These are phyloP conservation scores for Pyxicephalus adspersus DNA, from an alignment of 2,113 vertebrate genomes.

Conservation along the genomic window DNA sequence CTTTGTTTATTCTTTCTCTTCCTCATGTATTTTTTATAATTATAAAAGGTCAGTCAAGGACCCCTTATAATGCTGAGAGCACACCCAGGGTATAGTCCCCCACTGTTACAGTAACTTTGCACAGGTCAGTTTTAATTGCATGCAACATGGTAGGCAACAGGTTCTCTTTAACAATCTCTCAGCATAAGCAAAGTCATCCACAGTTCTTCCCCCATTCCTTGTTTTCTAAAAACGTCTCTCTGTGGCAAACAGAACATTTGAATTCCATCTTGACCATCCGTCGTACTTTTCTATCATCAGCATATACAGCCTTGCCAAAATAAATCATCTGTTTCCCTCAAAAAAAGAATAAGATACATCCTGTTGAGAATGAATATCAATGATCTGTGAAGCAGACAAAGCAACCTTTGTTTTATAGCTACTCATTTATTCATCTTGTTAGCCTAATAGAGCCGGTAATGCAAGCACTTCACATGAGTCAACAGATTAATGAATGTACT, in stretches of 20 bases:
- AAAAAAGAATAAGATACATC: conserved; percentile 23
- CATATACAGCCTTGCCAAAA: conserved; percentile 21
- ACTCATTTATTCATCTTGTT: conserved; percentile 11
- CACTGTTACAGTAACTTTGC: too few relatives aligned
- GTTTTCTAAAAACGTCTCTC: background rate
- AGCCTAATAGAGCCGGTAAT: background rate
- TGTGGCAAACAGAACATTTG: background rate
- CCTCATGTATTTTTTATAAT: too few relatives aligned
- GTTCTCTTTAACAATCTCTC: background rate
- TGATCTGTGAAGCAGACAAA: conserved; percentile 19
- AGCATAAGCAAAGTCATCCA: background rate
- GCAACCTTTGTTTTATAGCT: background rate
- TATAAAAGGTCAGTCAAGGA: too few relatives aligned
- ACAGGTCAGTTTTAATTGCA: too few relatives aligned
- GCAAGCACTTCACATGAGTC: background rate
- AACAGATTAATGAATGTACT: background rate
- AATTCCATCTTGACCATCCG: background rate
- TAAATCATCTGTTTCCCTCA: conserved; percentile 31
- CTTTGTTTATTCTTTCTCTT: too few relatives aligned
- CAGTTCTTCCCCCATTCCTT: background rate
- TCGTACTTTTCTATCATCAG: conserved; percentile 21
- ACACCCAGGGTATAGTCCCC: too few relatives aligned
- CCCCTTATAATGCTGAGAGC: too few relatives aligned
- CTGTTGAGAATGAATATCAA: conserved; percentile 36
- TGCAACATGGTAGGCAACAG: too few relatives aligned